Base-by-base conservation (phyloP, 2,888 invertebrate genomes). In the Mythimna impura region DNA sequence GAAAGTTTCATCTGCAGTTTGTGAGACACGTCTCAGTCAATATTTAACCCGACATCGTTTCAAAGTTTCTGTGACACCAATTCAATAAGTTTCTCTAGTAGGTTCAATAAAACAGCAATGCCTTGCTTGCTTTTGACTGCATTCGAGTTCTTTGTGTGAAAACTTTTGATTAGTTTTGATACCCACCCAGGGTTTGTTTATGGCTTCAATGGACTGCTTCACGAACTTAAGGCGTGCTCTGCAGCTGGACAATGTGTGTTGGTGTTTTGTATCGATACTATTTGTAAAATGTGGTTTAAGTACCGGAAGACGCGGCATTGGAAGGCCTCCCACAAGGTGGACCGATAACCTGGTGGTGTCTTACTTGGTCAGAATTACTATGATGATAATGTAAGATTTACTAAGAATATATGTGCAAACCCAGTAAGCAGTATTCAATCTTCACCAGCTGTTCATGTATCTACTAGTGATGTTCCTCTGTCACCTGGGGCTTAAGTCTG, bases 111-210 rank as follows among this genome's bases (percentile, higher is more conserved):
- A 93, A 93, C 87, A 91, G 88, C 91, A 85, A 91, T 91, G 90
- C 89, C 88, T 91, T 89, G 87, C 83, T 88, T 83, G 88, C 87
- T 91, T 87, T 87, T 89, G 88, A 89, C 90, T 92, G 91, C 89
- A 91, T 91, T 90, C 88, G 88, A 88, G 86, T 91, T 91, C 91
- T 91, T 92, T 91, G 90, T 87, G 86, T 86, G 83, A 84, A 89
- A 94, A 94, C 84, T 94, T 94, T 92, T 93, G 93, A 94, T 94
- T 94, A 90, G 92, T 93, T 94, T 90, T 83, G 89, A 90, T 88
- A 84, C 86, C 85, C 88, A 89, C 89, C 86, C 85, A 84, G 82
- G 84, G 80, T 87, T 89, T 76, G 73, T 80, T 84, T 82, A 80
- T 68, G 70, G 78, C 66, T 70, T 68, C 34, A 54, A 17, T 50